Evolutionary conservation across 2,113 vertebrate genomes (phyloP).

Genomic region (Cyprinodon tularosa): DNA sequence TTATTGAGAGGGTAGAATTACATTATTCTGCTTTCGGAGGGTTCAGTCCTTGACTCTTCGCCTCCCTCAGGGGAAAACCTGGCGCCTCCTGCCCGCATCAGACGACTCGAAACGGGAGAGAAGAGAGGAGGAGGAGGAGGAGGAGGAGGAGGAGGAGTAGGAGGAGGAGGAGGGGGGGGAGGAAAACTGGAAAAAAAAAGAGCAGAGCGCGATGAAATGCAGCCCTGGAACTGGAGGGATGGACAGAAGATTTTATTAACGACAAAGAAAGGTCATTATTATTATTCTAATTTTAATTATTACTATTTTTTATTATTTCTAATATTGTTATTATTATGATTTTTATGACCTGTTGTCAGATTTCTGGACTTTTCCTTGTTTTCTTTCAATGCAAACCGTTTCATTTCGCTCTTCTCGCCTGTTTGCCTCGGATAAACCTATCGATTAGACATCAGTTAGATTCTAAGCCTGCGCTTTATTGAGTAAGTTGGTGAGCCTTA

Average conservation of each 20-base stretch:
- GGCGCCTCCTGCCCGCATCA: slow-evolving; percentile 90
- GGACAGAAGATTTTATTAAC: slow-evolving; percentile 39
- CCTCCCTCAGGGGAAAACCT: slow-evolving; percentile 85
- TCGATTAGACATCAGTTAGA: slow-evolving; percentile 74
- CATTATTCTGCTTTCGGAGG: slow-evolving; percentile 87
- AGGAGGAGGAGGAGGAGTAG: slow-evolving; percentile 27
- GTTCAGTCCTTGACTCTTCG: slow-evolving; percentile 87
- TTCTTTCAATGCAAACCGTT: slow-evolving; percentile 59
- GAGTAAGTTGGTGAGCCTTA: slow-evolving; percentile 75
- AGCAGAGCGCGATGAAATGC: slow-evolving; percentile 54
- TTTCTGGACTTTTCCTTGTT: slow-evolving; percentile 31
- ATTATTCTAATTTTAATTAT: slow-evolving; percentile 22
- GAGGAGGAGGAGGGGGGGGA: slow-evolving; percentile 26
- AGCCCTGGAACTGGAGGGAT: slow-evolving; percentile 44
- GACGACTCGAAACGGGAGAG: slow-evolving; percentile 84
- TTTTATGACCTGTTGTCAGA: slow-evolving; percentile 10
- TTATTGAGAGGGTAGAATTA: slow-evolving; percentile 87
- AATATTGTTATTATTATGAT: slow-evolving; percentile 13
- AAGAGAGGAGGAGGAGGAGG: slow-evolving; percentile 50
- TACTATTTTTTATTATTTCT: slow-evolving; percentile 16
- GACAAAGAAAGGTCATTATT: slow-evolving; percentile 19
- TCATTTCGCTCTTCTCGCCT: slow-evolving; percentile 52
- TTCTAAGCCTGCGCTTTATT: slow-evolving; percentile 67
- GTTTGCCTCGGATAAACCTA: slow-evolving; percentile 66
- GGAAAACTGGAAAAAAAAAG: slow-evolving; percentile 43